These are phyloP conservation scores for Drosophila kohkoa DNA, from an alignment of 1,140 invertebrate genomes.

Conservation along the genomic window DNA sequence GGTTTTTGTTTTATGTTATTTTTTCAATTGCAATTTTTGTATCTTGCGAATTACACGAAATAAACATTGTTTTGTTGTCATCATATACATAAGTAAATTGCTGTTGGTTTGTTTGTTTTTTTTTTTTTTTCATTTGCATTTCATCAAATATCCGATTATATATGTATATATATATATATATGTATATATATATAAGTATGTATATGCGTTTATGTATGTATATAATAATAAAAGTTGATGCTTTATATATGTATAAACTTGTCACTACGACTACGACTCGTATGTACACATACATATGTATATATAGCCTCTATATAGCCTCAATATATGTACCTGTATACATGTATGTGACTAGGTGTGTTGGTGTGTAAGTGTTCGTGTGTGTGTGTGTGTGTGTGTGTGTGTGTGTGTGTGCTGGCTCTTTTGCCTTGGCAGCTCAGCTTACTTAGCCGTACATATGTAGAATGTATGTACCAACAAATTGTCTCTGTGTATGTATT, in stretches of 20 bases:
- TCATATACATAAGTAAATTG: slow-evolving; percentile 72
- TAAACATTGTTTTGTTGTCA: slow-evolving; percentile 43
- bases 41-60: slow-evolving; percentile 46
- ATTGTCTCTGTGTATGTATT: slow-evolving; percentile 46
- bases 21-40: slow-evolving; percentile 22
- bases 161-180: slow-evolving; percentile 52
- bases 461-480: slow-evolving; percentile 78
- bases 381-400: slow-evolving; percentile 18
- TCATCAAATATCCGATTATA: slow-evolving; percentile 58
- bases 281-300: slow-evolving; percentile 58
- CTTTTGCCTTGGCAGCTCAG: slow-evolving; percentile 23
- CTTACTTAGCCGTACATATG: slow-evolving; percentile 69
- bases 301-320: slow-evolving; percentile 46
- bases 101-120: slow-evolving; percentile 45
- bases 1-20: slow-evolving; percentile 30
- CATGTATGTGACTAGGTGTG: slow-evolving; percentile 10
- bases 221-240: slow-evolving; percentile 64
- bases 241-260: slow-evolving; percentile 67
- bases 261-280: slow-evolving; percentile 49
- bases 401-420: slow-evolving; percentile 22
- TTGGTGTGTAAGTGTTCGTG: slow-evolving; percentile 4
- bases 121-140: slow-evolving; percentile 37
- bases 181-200: slow-evolving; percentile 44
- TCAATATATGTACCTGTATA: slow-evolving; percentile 40
- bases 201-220: slow-evolving; percentile 41